Evolutionary conservation across 2,113 vertebrate species (phyloP).

Genomic region (Poicephalus gulielmi): DNA sequence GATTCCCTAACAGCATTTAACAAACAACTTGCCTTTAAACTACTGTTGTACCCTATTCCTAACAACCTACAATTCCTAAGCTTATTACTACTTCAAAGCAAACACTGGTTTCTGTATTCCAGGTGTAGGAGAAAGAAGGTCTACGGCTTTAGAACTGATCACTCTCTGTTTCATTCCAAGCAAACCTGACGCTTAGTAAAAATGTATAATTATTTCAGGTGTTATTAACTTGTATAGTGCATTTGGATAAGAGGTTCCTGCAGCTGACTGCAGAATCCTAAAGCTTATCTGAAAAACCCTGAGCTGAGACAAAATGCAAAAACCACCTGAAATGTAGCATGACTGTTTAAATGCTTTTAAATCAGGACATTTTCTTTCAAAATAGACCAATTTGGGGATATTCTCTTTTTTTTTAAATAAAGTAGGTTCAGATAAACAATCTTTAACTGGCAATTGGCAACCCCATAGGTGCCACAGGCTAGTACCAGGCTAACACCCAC

Average conservation of each 20-base stretch:
- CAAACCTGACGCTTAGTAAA: not conserved
- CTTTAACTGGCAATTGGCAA: not conserved
- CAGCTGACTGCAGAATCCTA: not conserved
- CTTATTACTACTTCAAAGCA: not conserved
- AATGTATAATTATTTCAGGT: not conserved
- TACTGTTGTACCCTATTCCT: not conserved
- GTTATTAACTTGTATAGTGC: not conserved
- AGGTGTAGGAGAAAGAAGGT: not conserved
- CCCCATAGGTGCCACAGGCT: not conserved
- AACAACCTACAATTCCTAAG: not conserved
- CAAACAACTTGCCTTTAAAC: not conserved
- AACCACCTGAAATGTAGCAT: not conserved
- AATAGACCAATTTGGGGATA: not conserved
- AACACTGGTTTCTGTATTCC: not conserved
- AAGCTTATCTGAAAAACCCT: not conserved
- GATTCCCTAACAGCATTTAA: not conserved
- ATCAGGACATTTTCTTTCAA: not conserved
- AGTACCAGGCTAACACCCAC: no score
- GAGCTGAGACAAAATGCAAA: not conserved
- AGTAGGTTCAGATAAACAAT: not conserved
- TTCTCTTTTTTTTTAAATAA: not conserved
- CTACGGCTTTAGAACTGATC: not conserved
- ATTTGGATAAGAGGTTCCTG: not conserved
- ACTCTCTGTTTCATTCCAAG: not conserved
- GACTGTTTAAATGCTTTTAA: not conserved